Evolutionary conservation across 1,140 invertebrate genomes (phyloP).

Genomic region (Drosophila prosaltans): DNA sequence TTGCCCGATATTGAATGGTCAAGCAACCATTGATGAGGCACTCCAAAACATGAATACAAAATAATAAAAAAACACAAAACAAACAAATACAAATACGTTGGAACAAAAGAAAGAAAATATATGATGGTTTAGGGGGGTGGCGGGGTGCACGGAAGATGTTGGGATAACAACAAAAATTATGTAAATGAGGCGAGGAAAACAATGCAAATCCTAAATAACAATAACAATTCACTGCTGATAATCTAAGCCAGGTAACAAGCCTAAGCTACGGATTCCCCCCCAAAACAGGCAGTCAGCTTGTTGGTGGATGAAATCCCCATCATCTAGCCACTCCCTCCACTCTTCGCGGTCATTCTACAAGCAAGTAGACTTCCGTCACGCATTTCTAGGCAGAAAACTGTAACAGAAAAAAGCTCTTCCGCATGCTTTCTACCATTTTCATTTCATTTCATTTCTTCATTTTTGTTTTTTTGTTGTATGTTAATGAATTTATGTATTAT

Average conservation of each 20-base stretch:
- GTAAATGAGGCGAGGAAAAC: slow-evolving; percentile 34
- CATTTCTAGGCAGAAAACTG: slow-evolving; percentile 35
- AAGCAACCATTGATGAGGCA: slow-evolving; percentile 21
- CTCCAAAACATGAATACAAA: not conserved
- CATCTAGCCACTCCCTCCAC: no score
- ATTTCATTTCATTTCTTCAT: not conserved
- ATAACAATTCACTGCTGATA: slow-evolving; percentile 73
- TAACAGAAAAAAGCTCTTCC: slow-evolving; percentile 11
- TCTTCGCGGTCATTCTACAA: not conserved
- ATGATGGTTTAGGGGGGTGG: no score
- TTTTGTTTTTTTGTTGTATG: slow-evolving; percentile 53
- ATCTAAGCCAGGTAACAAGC: slow-evolving; percentile 71
- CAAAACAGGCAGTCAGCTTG: not conserved
- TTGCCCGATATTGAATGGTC: slow-evolving; percentile 1
- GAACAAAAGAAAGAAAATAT: not conserved
- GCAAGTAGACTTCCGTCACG: slow-evolving; percentile 53
- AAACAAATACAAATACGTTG: not conserved
- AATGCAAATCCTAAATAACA: slow-evolving; percentile 59
- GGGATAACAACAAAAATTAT: slow-evolving; percentile 37
- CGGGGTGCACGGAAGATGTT: not conserved
- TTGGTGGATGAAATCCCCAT: not conserved
- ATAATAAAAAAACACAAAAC: not conserved
- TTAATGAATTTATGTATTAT: slow-evolving; percentile 80
- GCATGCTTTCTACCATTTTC: not conserved
- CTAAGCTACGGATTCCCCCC: slow-evolving; percentile 32